Conservation (phyloP, 2,888 invertebrate species). For the Dorcus hopei region DNA sequence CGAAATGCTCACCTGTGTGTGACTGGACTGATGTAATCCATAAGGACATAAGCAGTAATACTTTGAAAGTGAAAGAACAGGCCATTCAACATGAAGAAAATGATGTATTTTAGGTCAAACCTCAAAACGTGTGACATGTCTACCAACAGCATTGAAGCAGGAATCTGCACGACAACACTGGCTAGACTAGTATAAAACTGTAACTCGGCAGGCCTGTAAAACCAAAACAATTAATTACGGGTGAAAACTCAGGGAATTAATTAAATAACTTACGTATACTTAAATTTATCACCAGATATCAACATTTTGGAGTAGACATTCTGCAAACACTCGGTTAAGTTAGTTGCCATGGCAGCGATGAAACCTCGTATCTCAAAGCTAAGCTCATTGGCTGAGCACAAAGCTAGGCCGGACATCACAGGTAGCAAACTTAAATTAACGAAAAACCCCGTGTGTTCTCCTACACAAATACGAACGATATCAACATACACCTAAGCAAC, state of each 20-base stretch:
- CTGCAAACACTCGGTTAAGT: conserved; percentile 75
- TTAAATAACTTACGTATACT: conserved; percentile 63
- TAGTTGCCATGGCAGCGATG: conserved; percentile 72
- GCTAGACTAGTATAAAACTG: conserved; percentile 77
- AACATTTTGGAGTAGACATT: conserved; percentile 78
- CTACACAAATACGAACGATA: conserved; percentile 39
- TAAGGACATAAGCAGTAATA: conserved; percentile 74
- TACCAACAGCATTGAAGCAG: conserved; percentile 64
- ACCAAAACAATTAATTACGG: background rate
- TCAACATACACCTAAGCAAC: background rate
- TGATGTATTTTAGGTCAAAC: conserved; percentile 51
- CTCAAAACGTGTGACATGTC: conserved; percentile 56
- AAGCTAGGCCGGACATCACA: conserved; percentile 72
- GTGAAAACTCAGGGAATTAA: conserved; percentile 2
- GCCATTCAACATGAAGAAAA: conserved; percentile 66
- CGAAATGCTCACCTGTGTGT: conserved; percentile 62
- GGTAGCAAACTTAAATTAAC: conserved; percentile 71
- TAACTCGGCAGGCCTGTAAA: conserved; percentile 67
- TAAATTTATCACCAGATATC: conserved; percentile 70
- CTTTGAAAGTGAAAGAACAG: conserved; percentile 78
- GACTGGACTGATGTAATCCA: conserved; percentile 77
- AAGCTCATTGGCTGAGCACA: conserved; percentile 74
- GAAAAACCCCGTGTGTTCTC: conserved; percentile 63
- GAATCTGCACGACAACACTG: conserved; percentile 69
- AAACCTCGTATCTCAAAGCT: conserved; percentile 73